Conservation (phyloP, 2,113 vertebrate species). For the Vombatus ursinus region DNA sequence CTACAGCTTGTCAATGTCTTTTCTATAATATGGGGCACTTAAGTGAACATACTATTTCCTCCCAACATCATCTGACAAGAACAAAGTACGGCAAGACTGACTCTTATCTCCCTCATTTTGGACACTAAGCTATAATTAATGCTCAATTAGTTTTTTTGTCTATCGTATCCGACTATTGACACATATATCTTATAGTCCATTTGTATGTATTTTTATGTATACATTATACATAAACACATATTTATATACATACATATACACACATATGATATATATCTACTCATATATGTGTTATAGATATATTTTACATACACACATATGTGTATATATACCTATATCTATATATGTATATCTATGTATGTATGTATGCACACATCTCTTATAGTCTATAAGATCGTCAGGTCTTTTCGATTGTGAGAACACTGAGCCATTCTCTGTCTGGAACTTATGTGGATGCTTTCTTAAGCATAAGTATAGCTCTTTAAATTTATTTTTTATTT, state of each 20-base stretch:
- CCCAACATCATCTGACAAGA: too few relatives aligned
- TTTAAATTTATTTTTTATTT: neutral
- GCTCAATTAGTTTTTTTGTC: neutral
- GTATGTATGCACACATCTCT: neutral
- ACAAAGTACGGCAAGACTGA: too few relatives aligned
- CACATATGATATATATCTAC: too few relatives aligned
- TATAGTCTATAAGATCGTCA: neutral
- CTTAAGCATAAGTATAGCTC: neutral
- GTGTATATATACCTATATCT: neutral
- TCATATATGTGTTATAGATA: neutral
- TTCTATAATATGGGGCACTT: too few relatives aligned
- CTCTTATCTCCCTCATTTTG: too few relatives aligned
- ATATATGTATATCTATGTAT: too few relatives aligned
- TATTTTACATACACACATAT: too few relatives aligned
- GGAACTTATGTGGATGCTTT: neutral
- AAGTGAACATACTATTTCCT: too few relatives aligned
- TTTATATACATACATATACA: neutral
- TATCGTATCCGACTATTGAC: neutral
- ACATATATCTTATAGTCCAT: neutral
- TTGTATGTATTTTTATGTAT: neutral
- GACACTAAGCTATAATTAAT: neutral
- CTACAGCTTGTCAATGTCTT: too few relatives aligned
- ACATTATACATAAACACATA: too few relatives aligned
- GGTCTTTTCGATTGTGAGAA: neutral
- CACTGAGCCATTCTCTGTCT: neutral